Conservation (phyloP, 2,888 invertebrate genomes). For the Salpingus planirostris region DNA sequence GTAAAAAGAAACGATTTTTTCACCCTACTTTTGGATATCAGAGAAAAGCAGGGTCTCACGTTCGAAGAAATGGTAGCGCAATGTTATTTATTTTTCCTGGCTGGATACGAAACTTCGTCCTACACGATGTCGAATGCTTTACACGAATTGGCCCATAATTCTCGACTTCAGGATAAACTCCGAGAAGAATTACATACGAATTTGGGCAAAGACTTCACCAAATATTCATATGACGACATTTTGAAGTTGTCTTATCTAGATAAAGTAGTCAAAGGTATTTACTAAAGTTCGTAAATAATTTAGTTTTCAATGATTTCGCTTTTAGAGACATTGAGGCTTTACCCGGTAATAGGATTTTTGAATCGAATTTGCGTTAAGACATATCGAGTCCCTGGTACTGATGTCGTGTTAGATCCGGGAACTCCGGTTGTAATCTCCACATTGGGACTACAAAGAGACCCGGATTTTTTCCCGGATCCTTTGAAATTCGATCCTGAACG, state of each 20-base stretch:
- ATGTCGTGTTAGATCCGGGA: conserved; percentile 28
- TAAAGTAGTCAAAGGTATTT: conserved; percentile 23
- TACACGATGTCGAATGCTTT: conserved; percentile 48
- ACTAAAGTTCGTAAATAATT: too few species aligned
- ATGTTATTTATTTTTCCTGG: conserved; percentile 49
- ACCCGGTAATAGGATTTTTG: conserved; percentile 32
- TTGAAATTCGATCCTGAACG: conserved; percentile 38
- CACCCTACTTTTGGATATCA: conserved; percentile 44
- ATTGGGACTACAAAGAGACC: conserved; percentile 34
- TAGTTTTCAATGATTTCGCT: conserved; percentile 1
- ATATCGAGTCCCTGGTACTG: conserved; percentile 23
- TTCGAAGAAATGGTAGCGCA: conserved; percentile 40
- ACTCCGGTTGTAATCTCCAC: conserved; percentile 32
- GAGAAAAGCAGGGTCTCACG: conserved; percentile 19
- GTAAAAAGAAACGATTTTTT: conserved; percentile 46
- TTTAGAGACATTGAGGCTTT: conserved; percentile 38
- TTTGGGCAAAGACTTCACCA: conserved; percentile 29
- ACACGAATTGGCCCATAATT: conserved; percentile 43
- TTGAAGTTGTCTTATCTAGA: conserved; percentile 43
- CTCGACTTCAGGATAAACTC: conserved; percentile 38
- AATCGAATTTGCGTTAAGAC: conserved; percentile 23
- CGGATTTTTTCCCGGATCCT: conserved; percentile 35
- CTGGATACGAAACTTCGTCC: conserved; percentile 53
- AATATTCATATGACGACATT: conserved; percentile 38
- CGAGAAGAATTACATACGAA: conserved; percentile 35